A percentile compares a stretch with the other conserved stretches of the same genome.
phyloP scores from a whole-genome alignment of 2,888 invertebrate genomes.

The Didymodactylos carnosus region DNA sequence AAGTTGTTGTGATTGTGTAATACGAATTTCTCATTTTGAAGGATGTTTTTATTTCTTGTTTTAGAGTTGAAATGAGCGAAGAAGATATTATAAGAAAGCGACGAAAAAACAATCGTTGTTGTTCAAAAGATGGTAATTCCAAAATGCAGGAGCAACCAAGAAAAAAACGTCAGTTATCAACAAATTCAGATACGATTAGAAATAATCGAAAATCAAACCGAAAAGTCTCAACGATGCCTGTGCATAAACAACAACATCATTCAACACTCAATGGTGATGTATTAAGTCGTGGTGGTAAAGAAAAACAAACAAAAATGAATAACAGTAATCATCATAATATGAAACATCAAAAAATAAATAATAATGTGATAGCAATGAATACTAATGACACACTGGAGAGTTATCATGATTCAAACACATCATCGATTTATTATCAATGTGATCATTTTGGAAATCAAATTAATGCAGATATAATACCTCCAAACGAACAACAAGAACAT shows the following conservation, averaged over 20 bases:
- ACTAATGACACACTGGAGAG: background rate
- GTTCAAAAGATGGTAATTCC: background rate
- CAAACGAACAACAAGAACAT: background rate
- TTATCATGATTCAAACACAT: background rate
- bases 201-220: too few relatives aligned
- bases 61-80: background rate
- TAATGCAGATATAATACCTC: background rate
- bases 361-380: background rate
- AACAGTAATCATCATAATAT: background rate
- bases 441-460: background rate
- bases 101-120: background rate
- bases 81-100: background rate
- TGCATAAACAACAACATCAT: too few relatives aligned
- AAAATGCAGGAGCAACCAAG: too few relatives aligned
- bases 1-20: too few relatives aligned
- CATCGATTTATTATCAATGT: background rate
- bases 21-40: too few relatives aligned
- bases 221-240: too few relatives aligned
- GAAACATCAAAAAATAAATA: background rate
- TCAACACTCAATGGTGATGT: too few relatives aligned
- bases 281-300: too few relatives aligned
- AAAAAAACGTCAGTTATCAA: background rate
- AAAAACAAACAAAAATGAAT: background rate
- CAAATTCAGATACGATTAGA: too few relatives aligned
- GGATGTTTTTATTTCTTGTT: too few relatives aligned